Evolutionary conservation across 2,797 vertebrate genomes (phyloP).

Genomic region (Yasuhikotakia modesta): DNA sequence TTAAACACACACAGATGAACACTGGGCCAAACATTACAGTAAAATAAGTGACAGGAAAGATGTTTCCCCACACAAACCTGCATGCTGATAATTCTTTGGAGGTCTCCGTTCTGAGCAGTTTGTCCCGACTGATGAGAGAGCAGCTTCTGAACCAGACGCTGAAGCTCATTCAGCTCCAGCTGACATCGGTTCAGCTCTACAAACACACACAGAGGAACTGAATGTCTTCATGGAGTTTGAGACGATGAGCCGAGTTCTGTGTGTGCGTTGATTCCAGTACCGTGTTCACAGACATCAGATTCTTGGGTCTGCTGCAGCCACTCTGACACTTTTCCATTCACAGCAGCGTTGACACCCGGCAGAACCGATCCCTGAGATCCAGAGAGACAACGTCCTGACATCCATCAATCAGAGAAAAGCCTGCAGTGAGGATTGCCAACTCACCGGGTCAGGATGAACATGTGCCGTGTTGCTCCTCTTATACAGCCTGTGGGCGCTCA

Average conservation of each 20-base stretch:
- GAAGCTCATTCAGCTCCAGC: constrained; percentile 85
- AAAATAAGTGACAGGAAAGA: not conserved
- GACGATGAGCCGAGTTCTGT: not conserved
- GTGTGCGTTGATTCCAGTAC: constrained; percentile 63
- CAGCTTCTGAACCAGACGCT: constrained; percentile 83
- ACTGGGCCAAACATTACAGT: not conserved
- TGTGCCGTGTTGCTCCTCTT: constrained; percentile 76
- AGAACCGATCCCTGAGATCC: constrained; percentile 65
- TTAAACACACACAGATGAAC: not conserved
- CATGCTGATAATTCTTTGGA: constrained; percentile 81
- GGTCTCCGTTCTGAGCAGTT: constrained; percentile 75
- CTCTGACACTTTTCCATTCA: constrained; percentile 83
- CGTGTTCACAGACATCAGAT: constrained; percentile 82
- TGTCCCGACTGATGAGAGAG: constrained; percentile 82
- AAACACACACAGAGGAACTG: constrained; percentile 4
- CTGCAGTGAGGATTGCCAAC: no score
- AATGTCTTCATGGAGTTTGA: no score
- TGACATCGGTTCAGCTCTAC: constrained; percentile 87
- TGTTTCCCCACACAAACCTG: constrained; percentile 75
- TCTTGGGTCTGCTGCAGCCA: constrained; percentile 85
- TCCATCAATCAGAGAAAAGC: not conserved
- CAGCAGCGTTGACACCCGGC: constrained; percentile 73
- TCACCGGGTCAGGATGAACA: constrained; percentile 63
- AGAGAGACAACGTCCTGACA: constrained; percentile 19
- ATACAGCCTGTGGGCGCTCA: constrained; percentile 85